Conservation (phyloP, 2,888 invertebrate species). For the Xestobium rufovillosum region DNA sequence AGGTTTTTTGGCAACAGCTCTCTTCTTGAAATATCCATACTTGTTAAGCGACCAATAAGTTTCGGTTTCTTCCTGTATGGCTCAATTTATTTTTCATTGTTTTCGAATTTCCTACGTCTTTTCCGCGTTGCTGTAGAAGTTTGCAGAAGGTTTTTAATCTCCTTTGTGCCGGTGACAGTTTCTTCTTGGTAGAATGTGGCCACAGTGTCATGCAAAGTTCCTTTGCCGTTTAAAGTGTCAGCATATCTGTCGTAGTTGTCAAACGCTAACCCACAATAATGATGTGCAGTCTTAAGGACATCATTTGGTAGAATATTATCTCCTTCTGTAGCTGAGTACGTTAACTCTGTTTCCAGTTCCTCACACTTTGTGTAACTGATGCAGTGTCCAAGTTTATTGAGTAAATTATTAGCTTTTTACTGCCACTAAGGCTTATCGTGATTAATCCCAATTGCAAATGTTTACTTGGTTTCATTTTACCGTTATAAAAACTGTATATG, state of each 20-base stretch:
- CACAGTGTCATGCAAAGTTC: slow-evolving; percentile 29
- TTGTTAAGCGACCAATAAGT: too few species aligned
- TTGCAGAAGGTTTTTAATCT: too few species aligned
- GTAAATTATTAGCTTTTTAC: slow-evolving; percentile 25
- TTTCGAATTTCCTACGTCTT: too few species aligned
- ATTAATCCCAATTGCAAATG: too few species aligned
- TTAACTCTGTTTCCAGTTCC: slow-evolving; percentile 29
- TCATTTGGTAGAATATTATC: slow-evolving; percentile 26
- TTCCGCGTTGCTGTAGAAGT: too few species aligned
- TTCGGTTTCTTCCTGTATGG: too few species aligned
- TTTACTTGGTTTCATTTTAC: too few species aligned
- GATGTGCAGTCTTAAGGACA: slow-evolving; percentile 21
- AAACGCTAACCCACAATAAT: slow-evolving; percentile 29
- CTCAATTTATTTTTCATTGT: too few species aligned
- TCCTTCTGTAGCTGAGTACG: slow-evolving; percentile 20
- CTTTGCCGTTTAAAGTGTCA: slow-evolving; percentile 26
- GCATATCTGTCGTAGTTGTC: slow-evolving; percentile 30
- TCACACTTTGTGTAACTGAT: slow-evolving; percentile 25
- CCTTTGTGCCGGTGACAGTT: too few species aligned
- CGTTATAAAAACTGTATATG: too few species aligned
- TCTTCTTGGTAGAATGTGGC: slow-evolving; percentile 28
- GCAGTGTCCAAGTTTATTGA: slow-evolving; percentile 25
- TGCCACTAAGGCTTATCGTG: slow-evolving; percentile 25
- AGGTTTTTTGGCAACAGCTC: too few species aligned
- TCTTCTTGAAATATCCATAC: too few species aligned